Evolutionary conservation across 2,113 vertebrate genomes (phyloP), one percentile per base, ranked within the genome.

Genomic region (Sander lucioperca): DNA sequence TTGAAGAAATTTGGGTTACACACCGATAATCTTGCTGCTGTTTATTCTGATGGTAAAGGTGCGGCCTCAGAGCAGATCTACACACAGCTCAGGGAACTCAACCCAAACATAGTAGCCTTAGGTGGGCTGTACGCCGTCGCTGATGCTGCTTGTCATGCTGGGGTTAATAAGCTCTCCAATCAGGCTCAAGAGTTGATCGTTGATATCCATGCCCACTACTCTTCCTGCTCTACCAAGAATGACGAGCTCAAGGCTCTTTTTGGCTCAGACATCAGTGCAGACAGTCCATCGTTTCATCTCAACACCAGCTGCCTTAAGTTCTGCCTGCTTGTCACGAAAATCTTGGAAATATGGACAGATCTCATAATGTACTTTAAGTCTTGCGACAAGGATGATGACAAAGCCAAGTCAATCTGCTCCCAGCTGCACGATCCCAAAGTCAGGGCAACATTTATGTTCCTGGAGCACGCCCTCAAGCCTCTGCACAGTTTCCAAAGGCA

Each of bases 401-500:
- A 90, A 71, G 91, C 80, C 54, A 85, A 88, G 67, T 69, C 51
- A n/a, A 93, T 96, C 84, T 90, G 77, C 77, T 88, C 84, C 2
- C 89, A 88, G 65, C 74, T 96, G 59, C 84, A 92, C 58, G 90
- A 93, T 84, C 88, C 86, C 33, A 92, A 91, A 92, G 74, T 95
- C 86, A 94, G 76, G 82, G 85, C 88, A 14, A 89, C 81, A 0
- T 94, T 95, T 19, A 85, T 94, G 87, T 95, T 95, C 73, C 81
- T 96, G 53, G 89, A 91, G 45, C 74, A 93, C 36, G 88, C 90
- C 59, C 63, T 96, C 39, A 92, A 90, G 77, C 94, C 95, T 8
- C 89, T 96, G 50, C 76, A 85, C 23, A 77, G 16, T 21, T 95
- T 95, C 69, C 92, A 93, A 36, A 82, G 27, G 21, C 68, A 30